Evolutionary conservation across 2,888 invertebrate species (phyloP), one percentile per base, ranked within the genome.

Genomic region (Ephialtes manifestator): DNA sequence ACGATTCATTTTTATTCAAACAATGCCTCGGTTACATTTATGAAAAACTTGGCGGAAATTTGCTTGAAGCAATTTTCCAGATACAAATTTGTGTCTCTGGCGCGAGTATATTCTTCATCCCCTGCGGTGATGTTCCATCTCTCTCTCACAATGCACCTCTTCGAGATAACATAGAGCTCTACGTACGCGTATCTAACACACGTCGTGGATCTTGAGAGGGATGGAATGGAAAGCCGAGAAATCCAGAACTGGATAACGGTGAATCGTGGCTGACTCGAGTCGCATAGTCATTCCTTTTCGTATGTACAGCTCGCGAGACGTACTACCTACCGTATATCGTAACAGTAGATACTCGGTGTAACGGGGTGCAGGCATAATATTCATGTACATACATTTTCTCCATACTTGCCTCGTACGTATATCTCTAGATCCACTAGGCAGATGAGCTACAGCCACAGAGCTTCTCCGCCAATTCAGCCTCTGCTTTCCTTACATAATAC

Each of bases 191-290:
- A 63, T 65, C 60, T 55, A 28, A 68, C 60, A 83, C 78, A 72
- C 72, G 74, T 77, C 60, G 58, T 55, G 78, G 71, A 78, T 78
- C 55, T 75, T 46, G 65, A 11, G 11, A 60, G 70, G 28, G 51
- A 70, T 80, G 80, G 70, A 39, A 80, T 71, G 76, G 48, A 81
- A 84, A 81, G 51, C 80, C 51, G 58, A 67, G 71, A 67, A 84
- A 84, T 76, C 65, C 84, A 65, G 65, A 76, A 76, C 75, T 43
- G 80, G 67, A 84, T 84, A 72, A 80, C 71, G 71, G 84, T 67
- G 71, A 72, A 81, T 72, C 84, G 71, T 81, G 72, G 72, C 71
- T 68, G 76, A 65, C 67, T 84, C 53, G 72, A 63, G 74, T 68
- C 60, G 31, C 48, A 15, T 46, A 71, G 18, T 31, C 48, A 28